phyloP scores from a whole-genome alignment of 2,797 vertebrate species.

The Hybognathus amarus region DNA sequence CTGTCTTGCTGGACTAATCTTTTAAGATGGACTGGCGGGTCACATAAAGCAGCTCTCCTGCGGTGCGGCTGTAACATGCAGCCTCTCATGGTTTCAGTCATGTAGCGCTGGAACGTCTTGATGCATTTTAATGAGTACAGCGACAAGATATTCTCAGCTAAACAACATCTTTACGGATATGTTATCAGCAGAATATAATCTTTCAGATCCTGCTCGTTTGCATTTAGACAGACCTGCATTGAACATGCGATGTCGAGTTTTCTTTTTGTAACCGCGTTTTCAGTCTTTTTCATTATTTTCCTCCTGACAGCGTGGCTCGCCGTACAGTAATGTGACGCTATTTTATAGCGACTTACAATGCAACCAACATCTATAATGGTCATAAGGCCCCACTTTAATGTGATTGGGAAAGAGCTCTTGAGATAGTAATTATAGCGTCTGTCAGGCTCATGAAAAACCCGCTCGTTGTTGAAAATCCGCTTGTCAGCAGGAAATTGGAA shows the following conservation, averaged over 20 bases:
- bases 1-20: neutral
- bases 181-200: slow-evolving; percentile 2
- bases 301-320: slow-evolving; percentile 22
- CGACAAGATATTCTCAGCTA: neutral
- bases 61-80: neutral
- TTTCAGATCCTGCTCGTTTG: slow-evolving; percentile 9
- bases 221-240: slow-evolving; percentile 2
- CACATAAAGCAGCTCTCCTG: neutral
- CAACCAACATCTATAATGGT: slow-evolving; percentile 13
- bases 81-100: neutral
- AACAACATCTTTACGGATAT: neutral
- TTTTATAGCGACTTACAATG: neutral
- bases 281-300: neutral
- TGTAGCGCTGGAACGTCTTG: neutral
- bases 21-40: slow-evolving; percentile 1
- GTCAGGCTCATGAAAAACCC: slow-evolving; percentile 72
- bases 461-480: slow-evolving; percentile 68
- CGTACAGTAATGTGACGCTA: slow-evolving; percentile 33
- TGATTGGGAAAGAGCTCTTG: slow-evolving; percentile 72
- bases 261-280: neutral
- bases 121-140: neutral
- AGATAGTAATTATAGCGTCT: slow-evolving; percentile 77
- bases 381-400: slow-evolving; percentile 42
- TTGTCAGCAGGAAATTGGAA: slow-evolving; percentile 64
- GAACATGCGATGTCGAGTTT: neutral